phyloP scores from a whole-genome alignment of 2,797 vertebrate species.

The Brachyalestes nurse region DNA sequence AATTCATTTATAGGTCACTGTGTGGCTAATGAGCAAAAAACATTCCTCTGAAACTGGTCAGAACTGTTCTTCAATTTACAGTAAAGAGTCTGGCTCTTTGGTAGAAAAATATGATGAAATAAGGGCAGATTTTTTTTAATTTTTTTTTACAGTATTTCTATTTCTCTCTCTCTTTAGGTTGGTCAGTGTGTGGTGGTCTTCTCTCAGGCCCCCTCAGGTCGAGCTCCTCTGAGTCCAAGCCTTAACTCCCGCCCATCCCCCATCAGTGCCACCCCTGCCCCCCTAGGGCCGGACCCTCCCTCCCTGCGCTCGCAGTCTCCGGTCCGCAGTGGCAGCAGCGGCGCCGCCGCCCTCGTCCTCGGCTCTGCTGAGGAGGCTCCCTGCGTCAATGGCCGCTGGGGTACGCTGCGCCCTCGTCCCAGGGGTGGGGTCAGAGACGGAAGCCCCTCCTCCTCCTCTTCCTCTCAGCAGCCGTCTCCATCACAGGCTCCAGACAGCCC shows the following conservation, averaged over 20 bases:
- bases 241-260: constrained; percentile 96
- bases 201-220: constrained; percentile 95
- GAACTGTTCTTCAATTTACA: too few relatives aligned
- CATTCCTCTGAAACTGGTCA: too few relatives aligned
- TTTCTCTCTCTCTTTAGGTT: constrained; percentile 77
- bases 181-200: constrained; percentile 98
- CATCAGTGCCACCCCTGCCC: constrained; percentile 93
- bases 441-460: constrained; percentile 91
- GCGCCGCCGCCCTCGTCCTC: constrained; percentile 74
- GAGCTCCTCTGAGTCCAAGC: constrained; percentile 95
- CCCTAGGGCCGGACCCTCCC: constrained; percentile 86
- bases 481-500: constrained; percentile 86
- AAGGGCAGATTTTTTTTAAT: too few relatives aligned
- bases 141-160: neutral
- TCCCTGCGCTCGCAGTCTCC: constrained; percentile 94
- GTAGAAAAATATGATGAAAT: too few relatives aligned
- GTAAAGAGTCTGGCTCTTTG: too few relatives aligned
- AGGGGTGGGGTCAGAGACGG: constrained; percentile 86
- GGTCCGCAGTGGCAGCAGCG: constrained; percentile 79
- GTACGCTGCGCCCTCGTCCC: constrained; percentile 89
- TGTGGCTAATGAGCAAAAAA: too few relatives aligned
- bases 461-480: constrained; percentile 83
- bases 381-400: constrained; percentile 97
- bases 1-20: too few relatives aligned
- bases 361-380: constrained; percentile 89